phyloP scores from a whole-genome alignment of 2,888 invertebrate genomes.

The Heliconius charithonia region DNA sequence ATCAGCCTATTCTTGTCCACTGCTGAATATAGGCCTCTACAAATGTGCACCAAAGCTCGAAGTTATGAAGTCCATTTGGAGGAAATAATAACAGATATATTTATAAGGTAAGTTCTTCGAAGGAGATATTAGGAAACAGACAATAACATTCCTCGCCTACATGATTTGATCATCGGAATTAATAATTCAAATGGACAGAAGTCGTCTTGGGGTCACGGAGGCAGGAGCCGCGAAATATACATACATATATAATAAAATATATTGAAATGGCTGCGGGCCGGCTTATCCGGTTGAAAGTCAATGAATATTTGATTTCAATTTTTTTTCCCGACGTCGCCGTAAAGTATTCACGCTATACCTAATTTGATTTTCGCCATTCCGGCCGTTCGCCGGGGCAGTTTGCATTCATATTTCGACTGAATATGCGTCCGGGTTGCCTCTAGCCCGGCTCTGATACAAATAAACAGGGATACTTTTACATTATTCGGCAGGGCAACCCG shows the following conservation, averaged over 20 bases:
- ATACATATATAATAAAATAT: constrained; percentile 81
- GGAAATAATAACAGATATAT: neutral
- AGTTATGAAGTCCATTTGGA: neutral
- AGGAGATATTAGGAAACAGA: constrained; percentile 40
- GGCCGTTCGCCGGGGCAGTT: constrained; percentile 81
- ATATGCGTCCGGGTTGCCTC: constrained; percentile 82
- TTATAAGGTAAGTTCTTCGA: neutral
- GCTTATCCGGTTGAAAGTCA: constrained; percentile 84
- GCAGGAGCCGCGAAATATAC: constrained; percentile 72
- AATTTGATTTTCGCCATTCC: constrained; percentile 84
- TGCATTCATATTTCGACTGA: constrained; percentile 84
- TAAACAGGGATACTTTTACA: constrained; percentile 84
- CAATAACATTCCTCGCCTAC: constrained; percentile 47
- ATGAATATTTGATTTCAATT: constrained; percentile 85
- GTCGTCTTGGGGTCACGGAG: constrained; percentile 60
- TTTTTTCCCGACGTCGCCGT: constrained; percentile 80
- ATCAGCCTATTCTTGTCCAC: too few relatives aligned
- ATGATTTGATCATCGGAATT: constrained; percentile 52
- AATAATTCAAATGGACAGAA: constrained; percentile 59
- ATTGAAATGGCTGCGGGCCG: constrained; percentile 82
- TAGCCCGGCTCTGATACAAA: constrained; percentile 81
- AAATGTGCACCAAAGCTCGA: too few relatives aligned
- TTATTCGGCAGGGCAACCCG: constrained; percentile 78
- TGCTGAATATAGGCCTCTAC: too few relatives aligned
- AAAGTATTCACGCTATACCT: constrained; percentile 84